These are phyloP conservation scores for Macropus fuliginosus DNA, from an alignment of 2,797 vertebrate species.

Conservation along the genomic window DNA sequence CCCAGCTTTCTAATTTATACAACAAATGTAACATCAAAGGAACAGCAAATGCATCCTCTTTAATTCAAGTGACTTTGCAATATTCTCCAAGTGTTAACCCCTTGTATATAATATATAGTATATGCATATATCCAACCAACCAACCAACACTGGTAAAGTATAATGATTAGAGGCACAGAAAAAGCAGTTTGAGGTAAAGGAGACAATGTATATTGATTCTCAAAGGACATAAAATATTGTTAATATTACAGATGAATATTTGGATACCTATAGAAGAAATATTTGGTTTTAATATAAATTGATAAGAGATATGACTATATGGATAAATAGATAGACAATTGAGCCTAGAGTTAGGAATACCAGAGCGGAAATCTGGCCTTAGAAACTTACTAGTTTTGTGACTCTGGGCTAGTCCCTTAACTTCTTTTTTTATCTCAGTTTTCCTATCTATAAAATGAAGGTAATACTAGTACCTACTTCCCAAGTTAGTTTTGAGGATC, in stretches of 20 bases:
- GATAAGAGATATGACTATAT: neutral
- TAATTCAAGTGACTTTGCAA: neutral
- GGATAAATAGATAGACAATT: neutral
- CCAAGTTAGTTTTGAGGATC: no score
- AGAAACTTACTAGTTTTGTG: no score
- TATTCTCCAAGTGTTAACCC: neutral
- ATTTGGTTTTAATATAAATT: neutral
- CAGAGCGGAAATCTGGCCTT: no score
- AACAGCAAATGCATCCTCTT: neutral
- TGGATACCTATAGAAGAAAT: neutral
- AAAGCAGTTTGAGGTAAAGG: neutral
- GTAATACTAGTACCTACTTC: no score
- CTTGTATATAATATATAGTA: neutral
- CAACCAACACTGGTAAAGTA: no score
- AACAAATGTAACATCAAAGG: fast-evolving
- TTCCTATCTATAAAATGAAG: no score
- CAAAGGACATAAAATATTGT: neutral
- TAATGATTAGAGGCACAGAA: neutral
- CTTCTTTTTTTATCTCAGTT: no score
- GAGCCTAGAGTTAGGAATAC: neutral
- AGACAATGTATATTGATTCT: neutral
- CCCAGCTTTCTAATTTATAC: neutral
- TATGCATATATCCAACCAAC: neutral
- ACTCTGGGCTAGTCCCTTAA: no score
- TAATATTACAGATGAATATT: neutral